Percentiles rank a stretch among this genome's conserved stretches.
Evolutionary conservation across 2,797 vertebrate genomes (phyloP).

Genomic region (Sebastiscus albofasciatus): DNA sequence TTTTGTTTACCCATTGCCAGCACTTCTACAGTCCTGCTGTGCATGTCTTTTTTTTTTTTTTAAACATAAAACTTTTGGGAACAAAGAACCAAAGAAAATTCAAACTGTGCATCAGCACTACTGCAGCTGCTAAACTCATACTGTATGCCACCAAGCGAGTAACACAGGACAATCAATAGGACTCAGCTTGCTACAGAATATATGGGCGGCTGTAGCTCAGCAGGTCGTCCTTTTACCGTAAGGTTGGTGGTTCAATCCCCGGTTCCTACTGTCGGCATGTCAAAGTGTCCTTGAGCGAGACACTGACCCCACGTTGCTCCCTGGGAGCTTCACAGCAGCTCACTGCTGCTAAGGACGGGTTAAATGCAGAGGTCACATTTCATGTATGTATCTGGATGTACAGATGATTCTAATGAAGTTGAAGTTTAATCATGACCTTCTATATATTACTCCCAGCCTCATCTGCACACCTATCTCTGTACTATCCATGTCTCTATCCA

Average conservation of each 20-base stretch:
- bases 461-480: background rate
- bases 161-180: background rate
- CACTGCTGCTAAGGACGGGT: too few relatives aligned
- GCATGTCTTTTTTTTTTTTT: background rate
- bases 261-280: too few relatives aligned
- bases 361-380: too few relatives aligned
- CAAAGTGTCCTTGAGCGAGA: too few relatives aligned
- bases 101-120: background rate
- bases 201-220: too few relatives aligned
- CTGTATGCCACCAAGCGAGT: background rate
- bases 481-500: constrained; percentile 1
- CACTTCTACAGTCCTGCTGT: background rate
- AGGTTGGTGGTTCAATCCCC: too few relatives aligned
- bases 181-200: background rate
- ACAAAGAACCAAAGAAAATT: background rate
- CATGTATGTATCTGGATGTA: too few relatives aligned
- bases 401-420: too few relatives aligned
- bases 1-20: background rate
- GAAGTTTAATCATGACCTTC: background rate
- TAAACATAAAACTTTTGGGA: background rate
- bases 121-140: background rate
- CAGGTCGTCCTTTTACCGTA: too few relatives aligned
- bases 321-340: too few relatives aligned
- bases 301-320: too few relatives aligned
- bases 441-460: background rate